Evolutionary conservation across 2,888 invertebrate genomes (phyloP).

Genomic region (Mesodorylaimus sp.): DNA sequence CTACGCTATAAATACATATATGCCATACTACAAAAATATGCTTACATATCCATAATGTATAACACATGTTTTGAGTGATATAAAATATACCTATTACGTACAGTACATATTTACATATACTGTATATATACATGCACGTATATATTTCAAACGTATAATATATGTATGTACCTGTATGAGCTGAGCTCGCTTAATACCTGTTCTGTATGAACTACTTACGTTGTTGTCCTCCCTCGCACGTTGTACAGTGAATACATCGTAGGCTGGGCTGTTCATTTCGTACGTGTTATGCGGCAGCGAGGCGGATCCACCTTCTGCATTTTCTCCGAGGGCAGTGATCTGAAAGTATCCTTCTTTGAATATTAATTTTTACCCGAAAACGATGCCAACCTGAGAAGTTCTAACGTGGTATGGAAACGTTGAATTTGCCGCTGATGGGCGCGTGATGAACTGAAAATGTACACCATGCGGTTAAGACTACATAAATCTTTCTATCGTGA

Average conservation of each 20-base stretch:
- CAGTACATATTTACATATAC: too few species aligned
- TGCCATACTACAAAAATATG: too few species aligned
- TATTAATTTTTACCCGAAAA: background rate
- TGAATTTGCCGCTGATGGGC: slow-evolving; percentile 65
- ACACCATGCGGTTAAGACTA: background rate
- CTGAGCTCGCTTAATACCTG: too few species aligned
- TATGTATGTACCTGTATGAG: too few species aligned
- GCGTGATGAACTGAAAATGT: slow-evolving; percentile 47
- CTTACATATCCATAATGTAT: too few species aligned
- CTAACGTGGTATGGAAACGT: slow-evolving; percentile 77
- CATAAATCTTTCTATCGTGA: background rate
- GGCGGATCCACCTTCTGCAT: slow-evolving; percentile 14
- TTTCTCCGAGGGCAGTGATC: slow-evolving; percentile 6
- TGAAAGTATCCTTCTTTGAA: background rate
- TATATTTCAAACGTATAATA: too few species aligned
- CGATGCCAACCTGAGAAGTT: slow-evolving; percentile 47
- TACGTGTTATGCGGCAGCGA: slow-evolving; percentile 14
- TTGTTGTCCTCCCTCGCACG: too few species aligned
- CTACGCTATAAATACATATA: too few species aligned
- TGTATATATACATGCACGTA: too few species aligned
- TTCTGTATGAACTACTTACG: too few species aligned
- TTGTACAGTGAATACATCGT: slow-evolving; percentile 11
- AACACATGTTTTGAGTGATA: too few species aligned
- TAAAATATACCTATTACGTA: too few species aligned
- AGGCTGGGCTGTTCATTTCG: background rate